phyloP scores from a whole-genome alignment of 2,797 vertebrate species.

The Erethizon dorsatum region DNA sequence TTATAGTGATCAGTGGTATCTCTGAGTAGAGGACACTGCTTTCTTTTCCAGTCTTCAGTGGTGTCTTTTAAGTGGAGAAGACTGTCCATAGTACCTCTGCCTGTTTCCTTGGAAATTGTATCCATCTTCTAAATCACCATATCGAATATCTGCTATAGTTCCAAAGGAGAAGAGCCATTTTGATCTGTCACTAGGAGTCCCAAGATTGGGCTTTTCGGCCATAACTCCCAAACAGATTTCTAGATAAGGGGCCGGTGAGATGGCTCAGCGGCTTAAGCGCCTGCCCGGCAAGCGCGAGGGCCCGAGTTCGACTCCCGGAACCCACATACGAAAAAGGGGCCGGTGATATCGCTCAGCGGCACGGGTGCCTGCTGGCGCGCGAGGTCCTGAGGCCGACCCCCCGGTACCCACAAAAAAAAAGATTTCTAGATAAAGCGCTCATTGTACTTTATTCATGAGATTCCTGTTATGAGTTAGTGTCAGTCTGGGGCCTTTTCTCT shows the following conservation, averaged over 20 bases:
- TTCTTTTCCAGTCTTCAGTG: slow-evolving; percentile 90
- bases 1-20: slow-evolving; percentile 96
- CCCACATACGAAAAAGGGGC: too few relatives aligned
- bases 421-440: slow-evolving; percentile 23
- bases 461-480: neutral
- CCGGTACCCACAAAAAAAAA: too few relatives aligned
- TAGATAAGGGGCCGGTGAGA: too few relatives aligned
- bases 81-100: slow-evolving; percentile 95
- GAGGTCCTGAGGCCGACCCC: too few relatives aligned
- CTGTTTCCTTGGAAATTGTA: slow-evolving; percentile 89
- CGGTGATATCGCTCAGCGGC: too few relatives aligned
- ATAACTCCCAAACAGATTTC: slow-evolving; percentile 71
- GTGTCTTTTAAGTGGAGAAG: slow-evolving; percentile 91
- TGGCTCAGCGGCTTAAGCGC: too few relatives aligned
- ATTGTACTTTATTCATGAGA: neutral
- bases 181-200: slow-evolving; percentile 76
- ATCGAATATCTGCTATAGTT: slow-evolving; percentile 95
- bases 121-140: slow-evolving; percentile 94
- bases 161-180: slow-evolving; percentile 93
- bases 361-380: too few relatives aligned
- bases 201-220: slow-evolving; percentile 65
- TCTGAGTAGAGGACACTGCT: slow-evolving; percentile 94
- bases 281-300: too few relatives aligned
- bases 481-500: neutral
- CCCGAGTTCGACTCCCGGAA: too few relatives aligned